phyloP scores from a whole-genome alignment of 2,888 invertebrate genomes.

The Temnothorax unifasciatus region DNA sequence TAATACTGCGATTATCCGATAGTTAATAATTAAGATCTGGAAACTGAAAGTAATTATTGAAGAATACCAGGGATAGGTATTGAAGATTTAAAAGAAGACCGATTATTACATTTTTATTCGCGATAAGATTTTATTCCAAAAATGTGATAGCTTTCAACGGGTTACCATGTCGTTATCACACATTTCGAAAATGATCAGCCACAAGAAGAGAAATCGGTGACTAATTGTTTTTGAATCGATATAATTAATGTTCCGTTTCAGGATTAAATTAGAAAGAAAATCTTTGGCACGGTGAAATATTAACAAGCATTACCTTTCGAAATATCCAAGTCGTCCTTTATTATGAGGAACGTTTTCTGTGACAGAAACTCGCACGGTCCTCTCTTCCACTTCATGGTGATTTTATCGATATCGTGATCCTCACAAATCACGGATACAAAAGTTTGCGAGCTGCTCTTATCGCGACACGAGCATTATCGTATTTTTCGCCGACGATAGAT shows the following conservation, averaged over 20 bases:
- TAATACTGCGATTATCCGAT: not conserved
- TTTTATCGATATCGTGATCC: slow-evolving; percentile 34
- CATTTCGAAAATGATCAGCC: not conserved
- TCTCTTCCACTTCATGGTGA: slow-evolving; percentile 81
- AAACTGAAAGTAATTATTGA: not conserved
- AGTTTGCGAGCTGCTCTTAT: not conserved
- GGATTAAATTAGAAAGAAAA: not conserved
- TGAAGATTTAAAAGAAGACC: not conserved
- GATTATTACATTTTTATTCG: not conserved
- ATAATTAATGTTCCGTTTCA: not conserved
- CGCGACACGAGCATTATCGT: slow-evolving; percentile 14
- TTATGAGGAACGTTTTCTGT: slow-evolving; percentile 82
- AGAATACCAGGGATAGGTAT: not conserved
- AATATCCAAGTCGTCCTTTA: slow-evolving; percentile 75
- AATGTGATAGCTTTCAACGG: not conserved
- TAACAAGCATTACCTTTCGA: slow-evolving; percentile 58
- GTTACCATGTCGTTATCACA: not conserved
- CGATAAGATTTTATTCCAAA: not conserved
- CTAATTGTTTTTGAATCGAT: not conserved
- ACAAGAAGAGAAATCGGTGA: not conserved
- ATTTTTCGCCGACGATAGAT: not conserved
- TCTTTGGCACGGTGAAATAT: not conserved
- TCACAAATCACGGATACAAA: not conserved
- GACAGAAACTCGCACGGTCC: slow-evolving; percentile 77
- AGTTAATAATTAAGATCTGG: not conserved